A percentile compares a stretch with the other conserved stretches of the same genome.
Conservation (phyloP, 2,797 vertebrate genomes). For the Alauda arvensis region DNA sequence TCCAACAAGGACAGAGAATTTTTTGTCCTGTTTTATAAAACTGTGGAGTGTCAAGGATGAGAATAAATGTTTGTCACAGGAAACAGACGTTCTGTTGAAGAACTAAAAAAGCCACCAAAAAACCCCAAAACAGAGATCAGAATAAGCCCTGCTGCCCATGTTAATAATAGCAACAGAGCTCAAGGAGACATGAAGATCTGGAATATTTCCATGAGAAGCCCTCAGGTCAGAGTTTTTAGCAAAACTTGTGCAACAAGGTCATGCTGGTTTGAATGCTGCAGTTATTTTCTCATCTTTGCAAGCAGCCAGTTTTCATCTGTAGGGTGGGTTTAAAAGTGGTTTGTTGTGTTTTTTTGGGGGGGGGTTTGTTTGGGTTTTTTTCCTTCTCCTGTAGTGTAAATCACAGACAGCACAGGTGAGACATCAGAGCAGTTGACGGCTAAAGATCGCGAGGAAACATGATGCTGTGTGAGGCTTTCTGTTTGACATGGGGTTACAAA, state of each 20-base stretch:
- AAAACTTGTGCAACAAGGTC: neutral
- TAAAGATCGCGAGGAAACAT: neutral
- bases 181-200: neutral
- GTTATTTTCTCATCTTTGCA: neutral
- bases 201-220: neutral
- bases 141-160: neutral
- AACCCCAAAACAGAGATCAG: neutral
- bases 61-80: neutral
- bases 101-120: neutral
- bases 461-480: neutral
- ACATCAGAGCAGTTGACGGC: neutral
- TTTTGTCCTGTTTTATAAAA: neutral
- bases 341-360: rapidly evolving
- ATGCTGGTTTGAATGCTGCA: neutral
- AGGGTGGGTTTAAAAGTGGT: neutral
- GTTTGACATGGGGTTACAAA: neutral
- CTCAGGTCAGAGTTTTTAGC: neutral
- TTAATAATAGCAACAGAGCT: neutral
- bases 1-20: neutral
- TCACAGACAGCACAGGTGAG: neutral
- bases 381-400: neutral
- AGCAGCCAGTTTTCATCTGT: neutral
- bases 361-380: neutral
- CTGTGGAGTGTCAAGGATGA: neutral
- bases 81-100: neutral